Base-by-base conservation (phyloP, 1,140 invertebrate genomes). In the Macrotrachela quadricornifera region DNA sequence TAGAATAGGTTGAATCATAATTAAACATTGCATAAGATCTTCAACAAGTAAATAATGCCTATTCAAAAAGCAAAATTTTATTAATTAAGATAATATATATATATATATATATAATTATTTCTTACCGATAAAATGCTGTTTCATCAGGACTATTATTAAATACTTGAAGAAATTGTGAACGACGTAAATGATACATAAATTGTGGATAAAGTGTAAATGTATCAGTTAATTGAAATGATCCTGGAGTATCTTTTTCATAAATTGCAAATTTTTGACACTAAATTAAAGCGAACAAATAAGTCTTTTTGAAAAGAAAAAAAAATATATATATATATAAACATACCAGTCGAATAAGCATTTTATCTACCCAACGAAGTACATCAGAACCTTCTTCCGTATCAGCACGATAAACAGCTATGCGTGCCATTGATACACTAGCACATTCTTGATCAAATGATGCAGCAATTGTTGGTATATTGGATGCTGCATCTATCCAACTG, bases 91-190 rank as follows among this genome's bases (percentile, higher is more conserved):
- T n/a, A n/a, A n/a, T n/a, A n/a, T n/a, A n/a, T n/a, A n/a, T n/a
- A n/a, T 2, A 30, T 30, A 30, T 30, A 4, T 30, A 30, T 4
- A 8, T 48, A 57, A 50, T 64, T 30, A 4, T 4, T 4, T 8
- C 2, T 30, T 30, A 84, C 82, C 86, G 80, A 66, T 99, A 99
- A 73, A 92, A 99, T 52, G 88, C 90, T 30, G 94, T 97, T 77
- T 99, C 94, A 73, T 99, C 94, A 1, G 94, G 94, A 49, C 88
- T 95, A 74, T 99, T 99, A 70, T 99, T 99, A 70, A 99, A 99
- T n/a, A 99, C 92, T 77, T 99, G 94, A 57, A 99, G 75, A 72
- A 99, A 99, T 71, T 96, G 92, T 43, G 92, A 97, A 57, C 94
- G 76, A 56, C 94, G 75, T 58, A 99, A 72, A 70, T 99, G 94